Percentiles rank a stretch among this genome's conserved stretches.
Conservation (phyloP, 1,140 invertebrate species). For the Brevipalpus yothersi region DNA sequence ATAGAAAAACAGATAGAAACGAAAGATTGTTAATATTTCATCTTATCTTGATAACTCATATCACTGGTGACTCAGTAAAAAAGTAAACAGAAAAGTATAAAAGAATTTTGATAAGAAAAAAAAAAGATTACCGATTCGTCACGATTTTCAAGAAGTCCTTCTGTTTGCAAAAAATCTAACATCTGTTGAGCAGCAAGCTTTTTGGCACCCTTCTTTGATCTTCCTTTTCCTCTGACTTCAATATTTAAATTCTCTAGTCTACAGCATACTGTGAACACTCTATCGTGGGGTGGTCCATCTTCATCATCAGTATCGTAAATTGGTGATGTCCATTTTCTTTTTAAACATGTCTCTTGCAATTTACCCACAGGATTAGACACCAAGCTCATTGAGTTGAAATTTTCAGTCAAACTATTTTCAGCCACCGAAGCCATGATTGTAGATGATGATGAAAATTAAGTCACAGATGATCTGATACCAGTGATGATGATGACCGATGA, state of each 20-base stretch:
- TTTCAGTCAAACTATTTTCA: too few relatives aligned
- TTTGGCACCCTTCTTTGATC: conserved; percentile 88
- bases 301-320: conserved; percentile 63
- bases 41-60: too few relatives aligned
- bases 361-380: conserved; percentile 67
- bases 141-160: not conserved
- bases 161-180: not conserved
- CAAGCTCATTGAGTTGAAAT: too few relatives aligned
- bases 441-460: too few relatives aligned
- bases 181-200: conserved; percentile 38
- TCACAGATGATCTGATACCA: too few relatives aligned
- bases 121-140: not conserved
- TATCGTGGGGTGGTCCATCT: conserved; percentile 67
- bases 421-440: too few relatives aligned
- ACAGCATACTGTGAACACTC: conserved; percentile 75
- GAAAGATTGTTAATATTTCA: too few relatives aligned
- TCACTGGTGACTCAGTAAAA: too few relatives aligned
- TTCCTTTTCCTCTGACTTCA: conserved; percentile 36
- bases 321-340: conserved; percentile 72
- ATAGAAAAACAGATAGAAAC: too few relatives aligned
- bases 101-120: too few relatives aligned
- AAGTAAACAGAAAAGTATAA: too few relatives aligned
- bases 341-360: conserved; percentile 80
- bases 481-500: too few relatives aligned
- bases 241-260: conserved; percentile 29